A percentile compares a stretch with the other conserved stretches of the same genome.
Conservation (phyloP, 2,888 invertebrate species). For the Caenorhabditis sp. region DNA sequence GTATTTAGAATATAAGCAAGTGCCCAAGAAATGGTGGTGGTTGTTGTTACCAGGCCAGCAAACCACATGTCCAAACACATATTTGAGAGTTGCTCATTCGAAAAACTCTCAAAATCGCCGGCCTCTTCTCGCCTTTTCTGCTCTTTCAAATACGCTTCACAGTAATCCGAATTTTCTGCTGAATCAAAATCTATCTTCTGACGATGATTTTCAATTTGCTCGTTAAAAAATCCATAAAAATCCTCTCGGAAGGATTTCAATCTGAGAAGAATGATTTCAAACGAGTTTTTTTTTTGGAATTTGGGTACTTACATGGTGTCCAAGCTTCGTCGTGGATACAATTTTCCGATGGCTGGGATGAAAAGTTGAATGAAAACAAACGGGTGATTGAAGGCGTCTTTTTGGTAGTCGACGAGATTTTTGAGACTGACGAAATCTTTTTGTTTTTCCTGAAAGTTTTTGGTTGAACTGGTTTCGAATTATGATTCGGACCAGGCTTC, state of each 20-base stretch:
- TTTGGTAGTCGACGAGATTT: constrained; percentile 11
- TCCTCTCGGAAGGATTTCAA: constrained; percentile 22
- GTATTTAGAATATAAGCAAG: constrained; percentile 23
- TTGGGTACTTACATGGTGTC: no score
- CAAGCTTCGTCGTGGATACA: constrained; percentile 10
- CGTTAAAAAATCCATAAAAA: constrained; percentile 30
- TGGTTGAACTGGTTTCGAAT: no score
- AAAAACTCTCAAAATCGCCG: constrained; percentile 18
- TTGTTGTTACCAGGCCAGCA: constrained; percentile 27
- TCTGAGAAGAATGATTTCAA: constrained; percentile 3
- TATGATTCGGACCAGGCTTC: no score
- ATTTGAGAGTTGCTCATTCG: constrained; percentile 17
- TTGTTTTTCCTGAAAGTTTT: constrained; percentile 8
- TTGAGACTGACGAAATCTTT: constrained; percentile 16
- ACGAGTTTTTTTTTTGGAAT: no score
- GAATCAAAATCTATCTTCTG: constrained; percentile 31
- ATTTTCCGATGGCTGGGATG: constrained; percentile 5
- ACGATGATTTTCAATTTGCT: constrained; percentile 35
- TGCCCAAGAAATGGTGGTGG: constrained; percentile 21
- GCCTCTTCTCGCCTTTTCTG: constrained; percentile 24
- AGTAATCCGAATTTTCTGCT: constrained; percentile 26
- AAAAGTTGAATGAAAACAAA: constrained; percentile 13
- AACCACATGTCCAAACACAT: constrained; percentile 34
- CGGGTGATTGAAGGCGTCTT: constrained; percentile 1
- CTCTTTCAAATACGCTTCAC: constrained; percentile 37